phyloP scores from a whole-genome alignment of 1,140 invertebrate species.

The Micrasema longulum region DNA sequence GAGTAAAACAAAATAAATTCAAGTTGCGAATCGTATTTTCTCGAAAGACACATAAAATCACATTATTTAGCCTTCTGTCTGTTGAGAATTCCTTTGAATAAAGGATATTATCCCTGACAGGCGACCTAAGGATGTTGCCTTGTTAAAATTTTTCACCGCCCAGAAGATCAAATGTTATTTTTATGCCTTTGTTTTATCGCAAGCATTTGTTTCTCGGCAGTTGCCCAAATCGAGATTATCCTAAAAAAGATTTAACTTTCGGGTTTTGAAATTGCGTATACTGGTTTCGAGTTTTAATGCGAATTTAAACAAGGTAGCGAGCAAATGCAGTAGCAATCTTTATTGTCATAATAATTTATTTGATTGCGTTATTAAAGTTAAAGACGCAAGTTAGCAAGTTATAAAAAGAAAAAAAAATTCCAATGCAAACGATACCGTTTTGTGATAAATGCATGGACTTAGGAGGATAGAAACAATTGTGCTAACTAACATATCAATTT shows the following conservation, averaged over 20 bases:
- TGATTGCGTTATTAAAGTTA: too few species aligned
- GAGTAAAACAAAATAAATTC: too few species aligned
- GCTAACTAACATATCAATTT: too few species aligned
- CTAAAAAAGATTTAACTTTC: not conserved
- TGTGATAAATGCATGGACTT: too few species aligned
- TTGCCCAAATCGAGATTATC: conserved; percentile 9
- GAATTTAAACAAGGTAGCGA: not conserved
- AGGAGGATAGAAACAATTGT: too few species aligned
- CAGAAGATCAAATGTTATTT: conserved; percentile 37
- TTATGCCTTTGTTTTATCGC: conserved; percentile 26
- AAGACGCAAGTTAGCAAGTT: too few species aligned
- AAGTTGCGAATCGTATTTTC: not conserved
- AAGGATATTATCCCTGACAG: conserved; percentile 38
- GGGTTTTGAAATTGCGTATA: conserved; percentile 3
- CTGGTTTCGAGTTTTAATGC: not conserved
- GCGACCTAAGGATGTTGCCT: conserved; percentile 43
- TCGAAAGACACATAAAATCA: not conserved
- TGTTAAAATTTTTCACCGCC: conserved; percentile 54
- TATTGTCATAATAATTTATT: too few species aligned
- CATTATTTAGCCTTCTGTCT: conserved; percentile 41
- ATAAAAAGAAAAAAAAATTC: too few species aligned
- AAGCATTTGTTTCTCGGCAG: conserved; percentile 13
- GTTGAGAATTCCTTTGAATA: conserved; percentile 37
- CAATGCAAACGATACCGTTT: too few species aligned
- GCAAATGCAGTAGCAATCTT: not conserved